phyloP scores from a whole-genome alignment of 2,888 invertebrate species.

The Hydroisotoma schaefferi region DNA sequence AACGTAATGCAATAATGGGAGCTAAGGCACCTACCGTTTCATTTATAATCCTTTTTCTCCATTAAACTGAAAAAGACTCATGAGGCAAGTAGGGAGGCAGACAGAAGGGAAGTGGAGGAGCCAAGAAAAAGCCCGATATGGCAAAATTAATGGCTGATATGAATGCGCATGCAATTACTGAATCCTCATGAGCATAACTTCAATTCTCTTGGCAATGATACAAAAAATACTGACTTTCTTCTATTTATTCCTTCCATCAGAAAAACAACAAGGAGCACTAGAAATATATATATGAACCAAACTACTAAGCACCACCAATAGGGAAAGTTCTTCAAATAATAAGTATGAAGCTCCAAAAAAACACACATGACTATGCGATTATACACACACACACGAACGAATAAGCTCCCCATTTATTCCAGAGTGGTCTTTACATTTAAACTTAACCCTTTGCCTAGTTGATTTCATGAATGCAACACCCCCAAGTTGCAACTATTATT shows the following conservation, averaged over 20 bases:
- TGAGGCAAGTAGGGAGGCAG: conserved; percentile 22
- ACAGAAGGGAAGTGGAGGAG: conserved; percentile 25
- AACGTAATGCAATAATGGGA: conserved; percentile 41
- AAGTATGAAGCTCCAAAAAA: no score
- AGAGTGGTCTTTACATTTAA: no score
- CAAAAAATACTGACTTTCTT: conserved; percentile 32
- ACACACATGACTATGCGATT: no score
- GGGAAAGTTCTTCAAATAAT: no score
- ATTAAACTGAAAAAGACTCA: conserved; percentile 36
- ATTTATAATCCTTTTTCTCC: conserved; percentile 42
- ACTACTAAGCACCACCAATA: no score
- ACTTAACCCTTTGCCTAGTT: no score
- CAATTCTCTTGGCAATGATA: conserved; percentile 48
- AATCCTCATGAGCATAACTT: conserved; percentile 48
- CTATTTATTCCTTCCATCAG: conserved; percentile 21
- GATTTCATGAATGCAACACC: no score
- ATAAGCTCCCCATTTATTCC: no score
- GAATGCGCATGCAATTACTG: conserved; percentile 48
- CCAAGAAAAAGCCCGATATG: conserved; percentile 20
- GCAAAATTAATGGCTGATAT: conserved; percentile 48
- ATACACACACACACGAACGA: no score
- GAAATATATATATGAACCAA: no score
- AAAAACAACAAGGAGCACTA: conserved; percentile 11
- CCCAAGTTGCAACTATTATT: no score
- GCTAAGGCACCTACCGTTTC: conserved; percentile 37